Base-by-base conservation (phyloP, 2,888 invertebrate species). In the Cylloceria caligata region DNA sequence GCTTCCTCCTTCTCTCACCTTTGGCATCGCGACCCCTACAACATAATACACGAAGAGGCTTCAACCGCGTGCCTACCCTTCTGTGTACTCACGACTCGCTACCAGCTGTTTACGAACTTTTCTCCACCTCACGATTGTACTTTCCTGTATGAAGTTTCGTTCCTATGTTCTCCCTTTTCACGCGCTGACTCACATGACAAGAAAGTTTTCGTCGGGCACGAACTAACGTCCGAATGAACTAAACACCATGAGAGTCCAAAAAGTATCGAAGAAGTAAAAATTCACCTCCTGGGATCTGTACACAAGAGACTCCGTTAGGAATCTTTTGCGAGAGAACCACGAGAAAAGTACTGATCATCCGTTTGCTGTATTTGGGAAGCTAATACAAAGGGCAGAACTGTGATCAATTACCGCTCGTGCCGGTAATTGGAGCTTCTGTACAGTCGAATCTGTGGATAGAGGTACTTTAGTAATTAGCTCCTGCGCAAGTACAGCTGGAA, bases 71-170 rank as follows among this genome's bases (percentile, higher is more conserved):
- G 62, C 4, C 39, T 19, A 21, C 5, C 11, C 19, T 62, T 36
- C 39, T 62, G 5, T 62, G 7, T 39, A 42, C 62, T 62, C 62
- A 34, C 16, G 62, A 39, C 62, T 39, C 36, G 11, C 62, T 34
- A 60, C 62, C 62, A 34, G 34, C 36, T 62, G 62, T 62, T 16
- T 39, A 39, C 62, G 11, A 21, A 34, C 16, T 62, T 62, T 62
- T 62, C 39, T 39, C 1, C 11, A 21, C 34, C 39, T 21, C 39
- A 39, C 5, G 19, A 21, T 1, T 39, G 13, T n/a, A n/a, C n/a
- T n/a, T 39, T 16, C 21, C 34, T n/a, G 16, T 9, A 7, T 6
- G 16, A 55, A 71, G 39, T 55, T 71, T 71, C 24, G 7, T 45
- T 16, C 16, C 45, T 45, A n/a, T 16, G n/a, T 45, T 45, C 45